These are phyloP conservation scores for Bombus pyrosoma DNA, from an alignment of 1,140 invertebrate species.

Conservation along the genomic window DNA sequence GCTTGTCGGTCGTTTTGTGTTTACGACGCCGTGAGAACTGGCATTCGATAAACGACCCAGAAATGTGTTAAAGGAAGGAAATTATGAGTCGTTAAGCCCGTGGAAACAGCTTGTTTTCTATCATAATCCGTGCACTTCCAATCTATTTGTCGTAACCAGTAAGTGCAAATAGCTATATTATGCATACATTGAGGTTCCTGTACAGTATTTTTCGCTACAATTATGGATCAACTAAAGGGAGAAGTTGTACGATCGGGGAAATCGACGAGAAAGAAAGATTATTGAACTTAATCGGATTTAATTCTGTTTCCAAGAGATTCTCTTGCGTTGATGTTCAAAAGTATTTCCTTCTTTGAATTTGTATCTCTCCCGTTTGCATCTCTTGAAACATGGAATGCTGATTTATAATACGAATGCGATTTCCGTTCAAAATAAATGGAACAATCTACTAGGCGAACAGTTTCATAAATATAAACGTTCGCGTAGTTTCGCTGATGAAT, in stretches of 20 bases:
- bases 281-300: background rate
- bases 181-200: background rate
- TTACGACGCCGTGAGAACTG: slow-evolving; percentile 65
- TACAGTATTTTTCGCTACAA: background rate
- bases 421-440: slow-evolving; percentile 5
- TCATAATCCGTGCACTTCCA: slow-evolving; percentile 7
- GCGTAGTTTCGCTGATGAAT: slow-evolving; percentile 9
- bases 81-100: slow-evolving; percentile 17
- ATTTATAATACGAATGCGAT: slow-evolving; percentile 3
- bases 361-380: background rate
- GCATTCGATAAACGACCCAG: slow-evolving; percentile 20
- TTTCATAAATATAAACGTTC: background rate
- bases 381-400: background rate
- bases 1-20: slow-evolving; percentile 56
- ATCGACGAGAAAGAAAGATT: background rate
- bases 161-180: slow-evolving; percentile 22
- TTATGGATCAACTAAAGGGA: background rate
- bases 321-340: no score
- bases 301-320: background rate
- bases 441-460: background rate
- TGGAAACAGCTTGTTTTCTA: slow-evolving; percentile 20
- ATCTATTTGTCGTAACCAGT: slow-evolving; percentile 28
- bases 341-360: no score
- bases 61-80: slow-evolving; percentile 46
- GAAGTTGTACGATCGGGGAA: background rate